phyloP scores from a whole-genome alignment of 2,888 invertebrate genomes.

The Catotricha subobsoleta region DNA sequence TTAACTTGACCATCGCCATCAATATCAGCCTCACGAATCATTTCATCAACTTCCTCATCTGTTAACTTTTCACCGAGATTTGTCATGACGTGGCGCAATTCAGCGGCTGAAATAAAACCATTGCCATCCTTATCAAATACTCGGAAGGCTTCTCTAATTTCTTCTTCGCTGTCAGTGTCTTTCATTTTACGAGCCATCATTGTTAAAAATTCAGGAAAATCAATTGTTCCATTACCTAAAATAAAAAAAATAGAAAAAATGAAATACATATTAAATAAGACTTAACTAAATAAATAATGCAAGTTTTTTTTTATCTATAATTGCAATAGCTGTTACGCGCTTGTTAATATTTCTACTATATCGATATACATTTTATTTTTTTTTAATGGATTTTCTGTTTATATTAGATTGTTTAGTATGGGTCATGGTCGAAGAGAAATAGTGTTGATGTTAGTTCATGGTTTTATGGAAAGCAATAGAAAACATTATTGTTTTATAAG shows the following conservation, averaged over 20 bases:
- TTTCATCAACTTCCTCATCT: conserved; percentile 98
- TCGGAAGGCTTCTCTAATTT: conserved; percentile 97
- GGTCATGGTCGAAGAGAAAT: no score
- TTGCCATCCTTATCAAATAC: conserved; percentile 99
- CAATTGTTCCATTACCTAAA: conserved; percentile 96
- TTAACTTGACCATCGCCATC: conserved; percentile 94
- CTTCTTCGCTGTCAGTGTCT: conserved; percentile 98
- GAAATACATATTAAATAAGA: background rate
- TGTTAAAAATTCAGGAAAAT: conserved; percentile 99
- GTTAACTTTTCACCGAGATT: conserved; percentile 98
- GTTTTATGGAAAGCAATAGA: no score
- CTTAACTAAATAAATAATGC: no score
- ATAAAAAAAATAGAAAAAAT: background rate
- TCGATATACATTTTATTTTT: no score
- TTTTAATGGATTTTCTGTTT: no score
- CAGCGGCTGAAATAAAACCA: conserved; percentile 96
- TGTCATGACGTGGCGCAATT: conserved; percentile 98
- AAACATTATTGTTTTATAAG: no score
- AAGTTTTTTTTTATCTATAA: no score
- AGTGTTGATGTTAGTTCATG: no score
- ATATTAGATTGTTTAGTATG: no score
- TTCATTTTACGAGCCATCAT: conserved; percentile 99
- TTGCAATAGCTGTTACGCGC: no score
- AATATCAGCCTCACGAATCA: conserved; percentile 98
- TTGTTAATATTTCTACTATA: no score